A percentile compares a stretch with the other conserved stretches of the same genome.
Conservation (phyloP, 2,113 vertebrate species). For the Ochotona curzoniae region DNA sequence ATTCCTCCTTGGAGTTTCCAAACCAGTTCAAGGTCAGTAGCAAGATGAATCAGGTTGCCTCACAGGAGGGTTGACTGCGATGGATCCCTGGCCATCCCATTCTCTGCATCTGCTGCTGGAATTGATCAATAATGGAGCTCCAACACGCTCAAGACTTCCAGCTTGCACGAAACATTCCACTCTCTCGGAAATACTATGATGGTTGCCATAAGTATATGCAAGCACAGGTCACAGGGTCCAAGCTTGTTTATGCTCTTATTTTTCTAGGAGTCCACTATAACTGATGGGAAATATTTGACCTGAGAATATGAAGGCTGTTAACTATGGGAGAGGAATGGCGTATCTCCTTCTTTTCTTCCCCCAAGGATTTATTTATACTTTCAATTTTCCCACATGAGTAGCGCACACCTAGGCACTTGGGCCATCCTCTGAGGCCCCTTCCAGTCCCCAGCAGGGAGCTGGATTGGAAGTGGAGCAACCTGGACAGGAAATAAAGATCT, state of each 20-base stretch:
- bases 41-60: background rate
- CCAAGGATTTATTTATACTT: too few species aligned
- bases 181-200: background rate
- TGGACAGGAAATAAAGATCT: too few species aligned
- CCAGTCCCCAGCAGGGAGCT: too few species aligned
- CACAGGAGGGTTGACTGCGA: constrained; percentile 2
- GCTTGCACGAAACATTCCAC: background rate
- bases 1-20: background rate
- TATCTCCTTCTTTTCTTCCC: background rate
- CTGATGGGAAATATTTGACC: background rate
- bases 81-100: background rate
- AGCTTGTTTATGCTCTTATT: background rate
- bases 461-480: too few species aligned
- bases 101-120: background rate
- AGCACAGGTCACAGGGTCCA: background rate
- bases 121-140: background rate
- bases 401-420: too few species aligned
- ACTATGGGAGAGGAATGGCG: background rate
- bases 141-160: background rate
- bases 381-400: too few species aligned
- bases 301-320: background rate
- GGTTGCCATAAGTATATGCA: background rate
- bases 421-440: too few species aligned
- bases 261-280: background rate
- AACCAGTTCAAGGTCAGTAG: background rate